phyloP scores from a whole-genome alignment of 2,888 invertebrate species.

The Pimpla rufipes region DNA sequence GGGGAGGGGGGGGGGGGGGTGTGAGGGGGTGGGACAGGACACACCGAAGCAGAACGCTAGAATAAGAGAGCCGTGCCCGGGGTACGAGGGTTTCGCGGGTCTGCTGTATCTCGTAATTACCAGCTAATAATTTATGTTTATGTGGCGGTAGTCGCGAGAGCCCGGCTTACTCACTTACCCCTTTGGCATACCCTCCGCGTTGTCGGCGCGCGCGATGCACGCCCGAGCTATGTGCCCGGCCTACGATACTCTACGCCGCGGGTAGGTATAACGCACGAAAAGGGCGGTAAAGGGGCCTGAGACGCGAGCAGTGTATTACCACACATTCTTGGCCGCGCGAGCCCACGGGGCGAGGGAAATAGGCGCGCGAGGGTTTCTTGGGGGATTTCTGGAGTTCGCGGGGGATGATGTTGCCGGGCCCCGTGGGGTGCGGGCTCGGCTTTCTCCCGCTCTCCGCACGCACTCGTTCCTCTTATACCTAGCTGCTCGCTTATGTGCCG shows the following conservation, averaged over 20 bases:
- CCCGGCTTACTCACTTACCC: constrained; percentile 81
- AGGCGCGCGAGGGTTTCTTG: constrained; percentile 66
- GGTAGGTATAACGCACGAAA: constrained; percentile 10
- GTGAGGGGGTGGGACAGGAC: constrained; percentile 54
- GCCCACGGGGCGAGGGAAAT: constrained; percentile 58
- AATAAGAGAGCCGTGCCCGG: constrained; percentile 47
- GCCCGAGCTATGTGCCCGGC: constrained; percentile 56
- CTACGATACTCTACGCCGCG: background rate
- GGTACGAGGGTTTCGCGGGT: constrained; percentile 54
- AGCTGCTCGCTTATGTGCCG: constrained; percentile 74
- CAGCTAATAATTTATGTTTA: constrained; percentile 86
- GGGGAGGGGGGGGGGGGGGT: constrained; percentile 67
- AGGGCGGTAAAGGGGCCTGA: constrained; percentile 37
- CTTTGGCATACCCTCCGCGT: constrained; percentile 75
- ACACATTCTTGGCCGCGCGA: constrained; percentile 81
- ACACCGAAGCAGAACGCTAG: constrained; percentile 67
- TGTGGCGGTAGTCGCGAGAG: constrained; percentile 79
- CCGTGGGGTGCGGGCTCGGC: constrained; percentile 11
- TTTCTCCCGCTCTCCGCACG: constrained; percentile 52
- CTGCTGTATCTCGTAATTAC: constrained; percentile 85
- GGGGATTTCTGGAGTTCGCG: constrained; percentile 55
- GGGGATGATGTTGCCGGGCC: constrained; percentile 33
- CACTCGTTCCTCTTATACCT: constrained; percentile 53
- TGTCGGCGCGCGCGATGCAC: constrained; percentile 66
- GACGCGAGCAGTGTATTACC: constrained; percentile 81